Base-by-base conservation (phyloP, 2,113 vertebrate species). In the Zeus faber region DNA sequence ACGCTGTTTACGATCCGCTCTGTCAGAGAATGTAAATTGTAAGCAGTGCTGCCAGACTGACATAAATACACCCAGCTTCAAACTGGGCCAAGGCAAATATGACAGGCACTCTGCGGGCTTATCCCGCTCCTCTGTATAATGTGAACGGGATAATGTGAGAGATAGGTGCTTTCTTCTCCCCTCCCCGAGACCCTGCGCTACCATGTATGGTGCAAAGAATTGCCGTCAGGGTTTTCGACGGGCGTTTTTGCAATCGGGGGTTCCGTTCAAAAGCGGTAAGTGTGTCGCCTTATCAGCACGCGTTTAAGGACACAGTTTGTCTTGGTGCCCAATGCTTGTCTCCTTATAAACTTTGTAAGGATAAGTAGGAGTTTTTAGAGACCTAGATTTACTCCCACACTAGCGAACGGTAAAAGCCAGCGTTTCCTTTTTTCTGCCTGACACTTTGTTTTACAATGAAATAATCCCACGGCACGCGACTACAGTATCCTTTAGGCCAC, bases 91-190 rank as follows among this genome's bases (percentile, higher is more conserved):
- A 26, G 16, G 53, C 49, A 26, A 55, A 65, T 54, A 41, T 37
- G 54, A 49, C 20, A 56, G 62, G 13, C 46, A 49, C 27, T 51
- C 52, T 26, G 21, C 51, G 50, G 26, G 26, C 13, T 14, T 8
- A n/a, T 25, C 20, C 55, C n/a, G n/a, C 7, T 7, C 10, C 9
- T 33, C 29, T 31, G 13, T 29, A 26, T 18, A 40, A 40, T 25
- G 40, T 43, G 45, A 18, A 54, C 49, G 58, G 67, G 62, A 55
- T 51, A 71, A 48, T 64, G 67, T 59, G n/a, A 60, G 21, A 70
- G 33, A n/a, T 37, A 14, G 33, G 33, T n/a, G n/a, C 14, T n/a
- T 37, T 10, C 8, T 8, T 33, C 31, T 33, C 4, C 26, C 4
- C 4, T 29, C 44, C 21, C 21, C 24, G 37, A 23, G 18, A 26